Evolutionary conservation across 2,113 vertebrate genomes (phyloP).

Genomic region (Bufo bufo): DNA sequence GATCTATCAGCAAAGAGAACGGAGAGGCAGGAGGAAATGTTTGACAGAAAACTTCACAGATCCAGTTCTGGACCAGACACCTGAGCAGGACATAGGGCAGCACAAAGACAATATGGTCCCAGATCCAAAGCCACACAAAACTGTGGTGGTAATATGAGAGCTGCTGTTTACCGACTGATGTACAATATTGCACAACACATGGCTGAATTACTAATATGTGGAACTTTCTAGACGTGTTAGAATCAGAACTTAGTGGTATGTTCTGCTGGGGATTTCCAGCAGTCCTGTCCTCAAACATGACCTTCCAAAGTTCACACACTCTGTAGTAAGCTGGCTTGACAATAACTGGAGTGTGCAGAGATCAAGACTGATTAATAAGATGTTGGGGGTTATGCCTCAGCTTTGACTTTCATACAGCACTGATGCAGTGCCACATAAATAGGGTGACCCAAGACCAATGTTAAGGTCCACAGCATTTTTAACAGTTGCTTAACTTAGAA

Average conservation of each 20-base stretch:
- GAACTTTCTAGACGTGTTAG: too few species aligned
- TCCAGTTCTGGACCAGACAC: neutral
- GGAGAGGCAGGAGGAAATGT: constrained; percentile 29
- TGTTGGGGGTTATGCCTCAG: too few species aligned
- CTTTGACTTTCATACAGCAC: too few species aligned
- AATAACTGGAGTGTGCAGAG: too few species aligned
- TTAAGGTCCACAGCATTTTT: too few species aligned
- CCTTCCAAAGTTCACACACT: neutral
- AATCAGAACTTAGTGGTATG: neutral
- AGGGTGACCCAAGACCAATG: too few species aligned
- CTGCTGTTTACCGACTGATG: neutral
- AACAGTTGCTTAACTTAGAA: too few species aligned
- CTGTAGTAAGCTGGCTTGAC: too few species aligned
- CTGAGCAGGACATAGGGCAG: neutral
- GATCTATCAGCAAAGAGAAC: constrained; percentile 51
- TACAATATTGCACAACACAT: neutral
- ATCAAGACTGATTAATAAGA: too few species aligned
- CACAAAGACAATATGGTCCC: neutral
- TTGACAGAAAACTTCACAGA: neutral
- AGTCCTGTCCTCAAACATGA: neutral
- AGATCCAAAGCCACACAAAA: neutral
- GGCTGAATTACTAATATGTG: too few species aligned
- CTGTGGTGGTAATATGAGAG: neutral
- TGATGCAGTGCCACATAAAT: too few species aligned
- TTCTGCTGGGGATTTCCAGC: neutral